Conservation (phyloP, 2,888 invertebrate species). For the Torymus aiolomorphi region DNA sequence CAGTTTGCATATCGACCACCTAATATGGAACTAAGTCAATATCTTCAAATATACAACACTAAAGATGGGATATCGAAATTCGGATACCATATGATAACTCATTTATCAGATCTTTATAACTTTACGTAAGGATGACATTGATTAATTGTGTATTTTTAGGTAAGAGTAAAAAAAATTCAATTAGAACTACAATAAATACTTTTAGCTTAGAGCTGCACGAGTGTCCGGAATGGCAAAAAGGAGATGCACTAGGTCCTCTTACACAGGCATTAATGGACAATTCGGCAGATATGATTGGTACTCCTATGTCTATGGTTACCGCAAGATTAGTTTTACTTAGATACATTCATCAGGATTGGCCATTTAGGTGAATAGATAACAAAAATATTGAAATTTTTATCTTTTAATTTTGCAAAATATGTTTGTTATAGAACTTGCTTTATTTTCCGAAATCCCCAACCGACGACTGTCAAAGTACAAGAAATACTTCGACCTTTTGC, state of each 20-base stretch:
- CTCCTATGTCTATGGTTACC: conserved; percentile 13
- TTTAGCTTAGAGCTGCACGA: conserved; percentile 14
- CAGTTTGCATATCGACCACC: conserved; percentile 15
- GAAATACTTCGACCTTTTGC: conserved; percentile 62
- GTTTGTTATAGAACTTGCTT: conserved; percentile 63
- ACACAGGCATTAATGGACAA: conserved; percentile 22
- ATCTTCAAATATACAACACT: background rate
- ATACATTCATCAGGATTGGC: conserved; percentile 47
- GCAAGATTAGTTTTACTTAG: conserved; percentile 22
- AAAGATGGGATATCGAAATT: conserved; percentile 22
- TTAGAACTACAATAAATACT: background rate
- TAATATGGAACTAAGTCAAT: conserved; percentile 3
- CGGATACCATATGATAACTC: background rate
- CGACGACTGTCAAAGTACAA: conserved; percentile 58
- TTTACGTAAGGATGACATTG: conserved; percentile 20
- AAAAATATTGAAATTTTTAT: background rate
- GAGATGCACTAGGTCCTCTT: conserved; percentile 58
- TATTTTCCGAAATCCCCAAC: conserved; percentile 63
- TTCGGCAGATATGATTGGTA: conserved; percentile 49
- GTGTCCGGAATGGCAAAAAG: background rate
- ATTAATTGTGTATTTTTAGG: too few species aligned
- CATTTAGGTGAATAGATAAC: conserved; percentile 30
- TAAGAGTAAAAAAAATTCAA: too few species aligned
- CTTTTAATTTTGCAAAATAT: background rate
- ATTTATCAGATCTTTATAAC: conserved; percentile 23